Conservation (phyloP, 2,888 invertebrate genomes). For the Ichneumoninae sp. region DNA sequence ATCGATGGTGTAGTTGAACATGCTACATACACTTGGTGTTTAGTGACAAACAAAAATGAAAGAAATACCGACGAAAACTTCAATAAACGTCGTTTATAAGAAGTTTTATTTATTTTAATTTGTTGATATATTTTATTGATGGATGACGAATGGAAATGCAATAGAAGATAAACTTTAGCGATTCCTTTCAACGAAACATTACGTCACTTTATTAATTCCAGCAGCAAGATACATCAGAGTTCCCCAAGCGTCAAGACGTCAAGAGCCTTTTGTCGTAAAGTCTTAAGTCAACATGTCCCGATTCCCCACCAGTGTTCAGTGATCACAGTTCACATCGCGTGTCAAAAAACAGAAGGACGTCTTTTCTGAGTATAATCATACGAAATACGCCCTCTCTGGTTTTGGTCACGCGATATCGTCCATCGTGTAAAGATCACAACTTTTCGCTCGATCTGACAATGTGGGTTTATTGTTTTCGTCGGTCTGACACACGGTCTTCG, state of each 20-base stretch:
- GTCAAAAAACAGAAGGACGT: not conserved
- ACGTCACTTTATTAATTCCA: conserved; percentile 12
- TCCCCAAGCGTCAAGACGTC: not conserved
- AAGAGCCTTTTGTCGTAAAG: not conserved
- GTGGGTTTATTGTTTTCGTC: not conserved
- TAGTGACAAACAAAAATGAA: not conserved
- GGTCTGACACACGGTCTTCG: not conserved
- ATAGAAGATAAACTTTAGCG: not conserved
- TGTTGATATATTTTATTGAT: not conserved
- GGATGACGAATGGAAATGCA: conserved; percentile 5
- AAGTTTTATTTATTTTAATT: not conserved
- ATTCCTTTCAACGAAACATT: not conserved
- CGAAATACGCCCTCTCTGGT: too few species aligned
- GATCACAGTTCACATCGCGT: not conserved
- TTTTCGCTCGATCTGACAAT: not conserved
- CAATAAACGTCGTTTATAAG: not conserved
- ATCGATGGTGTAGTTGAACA: conserved; percentile 73
- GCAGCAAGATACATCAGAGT: not conserved
- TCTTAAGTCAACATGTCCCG: not conserved
- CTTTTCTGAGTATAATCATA: too few species aligned
- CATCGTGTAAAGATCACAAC: not conserved
- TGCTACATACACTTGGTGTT: conserved; percentile 67
- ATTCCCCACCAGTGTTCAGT: not conserved
- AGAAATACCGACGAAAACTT: not conserved
- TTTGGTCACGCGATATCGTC: too few species aligned